Percentiles rank a stretch among this genome's conserved stretches.
phyloP scores from a whole-genome alignment of 2,888 invertebrate genomes.

The Diaprepes abbreviatus region DNA sequence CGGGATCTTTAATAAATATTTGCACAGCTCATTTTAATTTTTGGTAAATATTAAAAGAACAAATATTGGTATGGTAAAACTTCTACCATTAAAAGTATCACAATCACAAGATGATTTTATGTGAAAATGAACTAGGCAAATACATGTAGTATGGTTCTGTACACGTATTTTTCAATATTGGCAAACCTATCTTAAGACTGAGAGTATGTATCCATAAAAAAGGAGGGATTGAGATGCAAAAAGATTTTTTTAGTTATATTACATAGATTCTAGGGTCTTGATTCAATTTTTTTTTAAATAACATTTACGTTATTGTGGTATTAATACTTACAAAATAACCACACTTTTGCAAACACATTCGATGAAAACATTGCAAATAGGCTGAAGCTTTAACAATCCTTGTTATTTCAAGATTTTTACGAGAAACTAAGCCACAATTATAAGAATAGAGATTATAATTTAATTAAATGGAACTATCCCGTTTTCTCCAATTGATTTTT shows the following conservation, averaged over 20 bases:
- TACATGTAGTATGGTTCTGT: background rate
- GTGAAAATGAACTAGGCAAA: background rate
- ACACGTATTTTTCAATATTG: background rate
- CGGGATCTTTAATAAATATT: background rate
- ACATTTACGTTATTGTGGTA: too few species aligned
- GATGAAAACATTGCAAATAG: too few species aligned
- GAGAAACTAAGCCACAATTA: too few species aligned
- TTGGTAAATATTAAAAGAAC: too few species aligned
- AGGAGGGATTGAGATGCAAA: slow-evolving; percentile 22
- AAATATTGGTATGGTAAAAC: too few species aligned
- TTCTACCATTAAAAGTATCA: too few species aligned
- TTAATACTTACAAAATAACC: background rate
- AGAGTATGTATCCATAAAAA: slow-evolving; percentile 10
- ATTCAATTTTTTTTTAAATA: too few species aligned
- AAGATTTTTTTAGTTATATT: slow-evolving; percentile 10
- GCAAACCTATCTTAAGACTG: slow-evolving; percentile 12
- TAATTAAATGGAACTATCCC: too few species aligned
- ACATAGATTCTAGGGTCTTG: background rate
- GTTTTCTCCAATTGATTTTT: too few species aligned
- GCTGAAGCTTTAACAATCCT: too few species aligned
- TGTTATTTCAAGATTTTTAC: too few species aligned
- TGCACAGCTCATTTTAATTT: background rate
- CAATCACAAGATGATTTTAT: background rate
- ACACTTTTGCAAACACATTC: background rate
- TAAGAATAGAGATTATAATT: too few species aligned